Base-by-base conservation (phyloP, 2,113 vertebrate species). In the Elachura formosa region DNA sequence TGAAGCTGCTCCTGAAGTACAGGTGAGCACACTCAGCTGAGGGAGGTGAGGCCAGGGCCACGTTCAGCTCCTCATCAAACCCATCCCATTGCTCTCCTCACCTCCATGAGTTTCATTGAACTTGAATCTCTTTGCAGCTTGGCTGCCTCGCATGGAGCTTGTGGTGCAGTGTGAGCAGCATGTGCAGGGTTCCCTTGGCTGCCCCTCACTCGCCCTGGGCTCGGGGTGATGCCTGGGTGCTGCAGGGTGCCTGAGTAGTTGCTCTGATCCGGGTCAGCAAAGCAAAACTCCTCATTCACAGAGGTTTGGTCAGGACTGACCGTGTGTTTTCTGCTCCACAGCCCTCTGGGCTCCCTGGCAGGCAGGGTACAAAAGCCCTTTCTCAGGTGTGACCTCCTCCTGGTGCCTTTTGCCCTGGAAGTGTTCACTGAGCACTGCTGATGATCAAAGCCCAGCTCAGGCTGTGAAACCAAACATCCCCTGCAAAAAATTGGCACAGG, bases 1-100 rank as follows among this genome's bases (percentile, higher is more conserved):
- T 99, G 64, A 99, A 99, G 94, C 98, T 99, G 43, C 98, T 99
- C 51, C 87, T 99, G 52, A 99, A 99, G 88, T 99, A 99, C 97
- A 99, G 99, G 99, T 99, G 87, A 94, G 81, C 34, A 6, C 17
- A 8, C 23, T 14, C 68, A 61, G 14, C 4, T 28, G 38, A 36
- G 13, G 24, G 43, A n/a, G 38, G 29, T 46, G 22, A 9, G 33
- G 10, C 13, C 12, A 20, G 45, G 55, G 73, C 13, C 15, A 45
- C 45, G 34, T 22, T 46, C 63, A 34, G 38, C 71, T 87, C 51
- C 23, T 55, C 58, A 33, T 36, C 64, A 49, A 79, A 82, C 61
- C 8, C 1, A 7, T 41, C 38, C 7, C 3, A 8, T 52, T 31
- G 38, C 43, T 94, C 51, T 63, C 22, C 79, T 59, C 56, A 7